phyloP scores from a whole-genome alignment of 2,888 invertebrate genomes.

The Ormyrus pomaceus region DNA sequence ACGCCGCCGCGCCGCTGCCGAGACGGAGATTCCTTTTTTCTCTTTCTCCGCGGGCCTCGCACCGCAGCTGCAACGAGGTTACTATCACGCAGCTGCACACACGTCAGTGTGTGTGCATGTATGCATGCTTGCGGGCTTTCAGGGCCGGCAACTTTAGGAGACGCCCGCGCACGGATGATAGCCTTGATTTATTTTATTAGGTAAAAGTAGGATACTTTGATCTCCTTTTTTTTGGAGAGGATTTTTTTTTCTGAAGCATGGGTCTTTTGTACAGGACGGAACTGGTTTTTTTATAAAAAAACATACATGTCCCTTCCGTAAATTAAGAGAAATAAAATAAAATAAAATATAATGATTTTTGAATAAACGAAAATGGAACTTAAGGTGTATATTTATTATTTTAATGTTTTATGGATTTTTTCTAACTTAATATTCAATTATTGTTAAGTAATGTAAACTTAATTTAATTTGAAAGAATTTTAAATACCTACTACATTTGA shows the following conservation, averaged over 20 bases:
- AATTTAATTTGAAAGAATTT: too few species aligned
- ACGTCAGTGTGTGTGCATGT: conserved; percentile 24
- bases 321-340: too few species aligned
- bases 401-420: too few species aligned
- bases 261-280: too few species aligned
- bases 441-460: too few species aligned
- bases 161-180: conserved; percentile 1
- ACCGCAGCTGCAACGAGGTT: conserved; percentile 2
- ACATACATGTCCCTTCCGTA: too few species aligned
- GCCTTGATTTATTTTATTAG: conserved; percentile 21
- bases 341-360: too few species aligned
- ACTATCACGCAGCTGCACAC: conserved; percentile 36
- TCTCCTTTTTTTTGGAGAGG: background rate
- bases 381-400: too few species aligned
- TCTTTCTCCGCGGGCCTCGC: background rate
- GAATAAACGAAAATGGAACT: too few species aligned
- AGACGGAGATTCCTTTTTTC: background rate
- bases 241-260: background rate
- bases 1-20: conserved; percentile 1
- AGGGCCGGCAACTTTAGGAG: conserved; percentile 30
- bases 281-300: too few species aligned
- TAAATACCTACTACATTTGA: too few species aligned
- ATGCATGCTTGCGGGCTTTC: background rate
- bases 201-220: background rate
- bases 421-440: background rate